Percentiles rank a stretch among this genome's conserved stretches.
Evolutionary conservation across 1,140 invertebrate genomes (phyloP).

Genomic region (Drosophila nebulosa): DNA sequence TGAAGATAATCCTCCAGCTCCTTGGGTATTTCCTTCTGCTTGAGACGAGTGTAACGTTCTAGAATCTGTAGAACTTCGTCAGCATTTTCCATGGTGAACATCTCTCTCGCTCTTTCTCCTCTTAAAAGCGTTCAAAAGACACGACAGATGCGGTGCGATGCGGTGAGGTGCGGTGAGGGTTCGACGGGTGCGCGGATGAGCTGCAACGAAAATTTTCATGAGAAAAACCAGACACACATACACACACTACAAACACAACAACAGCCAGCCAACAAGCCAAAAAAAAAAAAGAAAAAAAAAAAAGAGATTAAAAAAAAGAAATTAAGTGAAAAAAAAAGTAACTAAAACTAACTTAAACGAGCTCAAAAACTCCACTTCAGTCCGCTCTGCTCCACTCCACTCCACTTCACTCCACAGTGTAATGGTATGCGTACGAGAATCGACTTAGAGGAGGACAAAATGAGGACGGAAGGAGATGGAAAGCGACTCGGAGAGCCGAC

Average conservation of each 20-base stretch:
- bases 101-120: slow-evolving; percentile 12
- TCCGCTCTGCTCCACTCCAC: background rate
- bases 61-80: slow-evolving; percentile 91
- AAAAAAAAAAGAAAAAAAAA: background rate
- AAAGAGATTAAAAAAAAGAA: background rate
- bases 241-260: no score
- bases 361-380: background rate
- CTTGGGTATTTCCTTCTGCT: slow-evolving; percentile 89
- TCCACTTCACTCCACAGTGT: background rate
- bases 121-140: background rate
- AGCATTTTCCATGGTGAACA: slow-evolving; percentile 89
- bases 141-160: background rate
- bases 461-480: slow-evolving; percentile 4
- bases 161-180: background rate
- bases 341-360: background rate
- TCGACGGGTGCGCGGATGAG: slow-evolving; percentile 5
- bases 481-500: slow-evolving; percentile 40
- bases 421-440: background rate
- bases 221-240: background rate
- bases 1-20: slow-evolving; percentile 94
- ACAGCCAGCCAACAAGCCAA: no score
- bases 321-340: background rate
- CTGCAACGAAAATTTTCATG: slow-evolving; percentile 6
- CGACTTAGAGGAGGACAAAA: background rate
- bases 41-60: slow-evolving; percentile 91